Conservation (phyloP, 2,113 vertebrate species). For the Oenanthe oenanthe region DNA sequence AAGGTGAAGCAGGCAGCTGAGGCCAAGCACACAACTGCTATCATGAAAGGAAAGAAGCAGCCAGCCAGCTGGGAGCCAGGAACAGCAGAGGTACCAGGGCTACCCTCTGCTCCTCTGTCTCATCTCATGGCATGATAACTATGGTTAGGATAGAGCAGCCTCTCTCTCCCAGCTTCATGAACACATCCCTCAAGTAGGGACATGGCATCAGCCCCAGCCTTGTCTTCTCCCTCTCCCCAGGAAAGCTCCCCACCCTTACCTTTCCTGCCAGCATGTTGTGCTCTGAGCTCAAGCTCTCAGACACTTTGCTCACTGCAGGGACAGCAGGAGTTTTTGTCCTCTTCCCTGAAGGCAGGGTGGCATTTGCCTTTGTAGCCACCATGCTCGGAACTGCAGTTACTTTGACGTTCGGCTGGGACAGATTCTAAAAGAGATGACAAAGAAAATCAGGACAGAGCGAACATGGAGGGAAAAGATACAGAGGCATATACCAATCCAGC, state of each 20-base stretch:
- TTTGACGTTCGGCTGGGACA: neutral
- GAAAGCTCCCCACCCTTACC: neutral
- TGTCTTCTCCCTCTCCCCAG: neutral
- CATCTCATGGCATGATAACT: accelerated
- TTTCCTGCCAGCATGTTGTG: neutral
- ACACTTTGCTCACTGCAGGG: neutral
- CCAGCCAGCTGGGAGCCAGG: neutral
- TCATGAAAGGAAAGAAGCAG: neutral
- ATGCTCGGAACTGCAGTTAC: neutral
- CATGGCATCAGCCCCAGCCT: neutral
- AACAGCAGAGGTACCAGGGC: neutral
- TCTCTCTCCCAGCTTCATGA: accelerated
- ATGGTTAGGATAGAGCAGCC: neutral
- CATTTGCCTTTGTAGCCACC: neutral
- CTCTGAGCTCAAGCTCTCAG: neutral
- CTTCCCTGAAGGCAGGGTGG: neutral
- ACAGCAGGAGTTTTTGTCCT: neutral
- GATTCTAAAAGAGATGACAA: neutral
- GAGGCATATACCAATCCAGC: neutral
- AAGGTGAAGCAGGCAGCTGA: neutral
- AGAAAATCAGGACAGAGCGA: neutral
- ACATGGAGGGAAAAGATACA: neutral
- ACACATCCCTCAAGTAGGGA: neutral
- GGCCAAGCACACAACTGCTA: neutral
- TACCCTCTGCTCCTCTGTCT: neutral